A percentile compares a stretch with the other conserved stretches of the same genome.
phyloP scores from a whole-genome alignment of 1,140 invertebrate genomes.

The Drosophila azteca region DNA sequence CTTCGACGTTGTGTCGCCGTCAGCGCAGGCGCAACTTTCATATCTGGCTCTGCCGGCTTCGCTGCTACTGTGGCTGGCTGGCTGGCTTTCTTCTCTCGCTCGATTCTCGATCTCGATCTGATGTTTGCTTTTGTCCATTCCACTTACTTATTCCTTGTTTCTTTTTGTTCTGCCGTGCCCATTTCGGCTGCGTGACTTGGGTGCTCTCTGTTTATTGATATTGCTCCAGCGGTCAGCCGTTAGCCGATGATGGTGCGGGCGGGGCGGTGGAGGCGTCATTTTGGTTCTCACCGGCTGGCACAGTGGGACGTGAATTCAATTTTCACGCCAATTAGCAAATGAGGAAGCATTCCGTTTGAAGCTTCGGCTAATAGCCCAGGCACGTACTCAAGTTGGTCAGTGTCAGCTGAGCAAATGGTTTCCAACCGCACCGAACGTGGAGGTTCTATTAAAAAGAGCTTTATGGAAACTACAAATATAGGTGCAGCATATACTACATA shows the following conservation, averaged over 20 bases:
- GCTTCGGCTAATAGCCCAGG: conserved; percentile 41
- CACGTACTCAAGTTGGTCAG: conserved; percentile 51
- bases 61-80: conserved; percentile 40
- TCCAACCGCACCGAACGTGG: conserved; percentile 46
- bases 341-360: conserved; percentile 59
- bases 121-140: conserved; percentile 63
- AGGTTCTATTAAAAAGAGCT: conserved; percentile 50
- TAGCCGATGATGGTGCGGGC: conserved; percentile 6
- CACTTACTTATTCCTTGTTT: conserved; percentile 38
- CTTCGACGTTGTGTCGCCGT: conserved; percentile 46
- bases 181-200: conserved; percentile 78
- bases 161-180: conserved; percentile 68
- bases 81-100: conserved; percentile 59
- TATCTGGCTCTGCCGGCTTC: conserved; percentile 48
- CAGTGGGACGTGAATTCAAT: conserved; percentile 56
- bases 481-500: conserved; percentile 24
- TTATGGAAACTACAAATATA: conserved; percentile 42
- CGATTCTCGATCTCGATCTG: conserved; percentile 60
- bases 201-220: conserved; percentile 54
- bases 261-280: neutral
- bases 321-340: conserved; percentile 79
- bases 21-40: conserved; percentile 78
- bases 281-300: conserved; percentile 52
- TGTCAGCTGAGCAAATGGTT: conserved; percentile 56
- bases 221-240: conserved; percentile 18